phyloP scores from a whole-genome alignment of 2,113 vertebrate genomes.

The Calypte anna region DNA sequence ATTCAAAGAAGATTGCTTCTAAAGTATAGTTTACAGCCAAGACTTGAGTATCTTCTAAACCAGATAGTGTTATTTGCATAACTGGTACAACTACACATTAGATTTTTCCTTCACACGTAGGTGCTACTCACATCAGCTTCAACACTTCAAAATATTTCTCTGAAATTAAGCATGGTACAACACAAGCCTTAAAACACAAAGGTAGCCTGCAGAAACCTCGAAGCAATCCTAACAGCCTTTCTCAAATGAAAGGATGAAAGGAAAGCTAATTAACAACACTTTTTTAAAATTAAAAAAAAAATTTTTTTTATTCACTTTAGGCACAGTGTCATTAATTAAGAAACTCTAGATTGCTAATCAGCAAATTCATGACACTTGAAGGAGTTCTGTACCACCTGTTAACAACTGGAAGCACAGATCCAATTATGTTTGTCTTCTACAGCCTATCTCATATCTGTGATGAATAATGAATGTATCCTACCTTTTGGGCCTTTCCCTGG shows the following conservation, averaged over 20 bases:
- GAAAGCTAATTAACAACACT: not conserved
- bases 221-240: not conserved
- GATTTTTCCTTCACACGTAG: not conserved
- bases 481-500: constrained; percentile 94
- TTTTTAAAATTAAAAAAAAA: not conserved
- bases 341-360: not conserved
- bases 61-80: not conserved
- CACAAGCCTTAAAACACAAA: not conserved
- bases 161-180: not conserved
- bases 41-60: not conserved
- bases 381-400: not conserved
- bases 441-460: not conserved
- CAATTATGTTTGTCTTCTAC: not conserved
- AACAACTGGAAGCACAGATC: not conserved
- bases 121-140: not conserved
- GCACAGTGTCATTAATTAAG: not conserved
- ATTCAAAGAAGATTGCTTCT: not conserved
- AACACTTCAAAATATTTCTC: not conserved
- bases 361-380: not conserved
- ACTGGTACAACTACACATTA: not conserved
- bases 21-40: not conserved
- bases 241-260: not conserved
- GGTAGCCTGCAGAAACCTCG: not conserved
- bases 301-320: not conserved
- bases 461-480: constrained; percentile 46